Base-by-base conservation (phyloP, 2,113 vertebrate genomes). In the Hippocampus guttulatus region DNA sequence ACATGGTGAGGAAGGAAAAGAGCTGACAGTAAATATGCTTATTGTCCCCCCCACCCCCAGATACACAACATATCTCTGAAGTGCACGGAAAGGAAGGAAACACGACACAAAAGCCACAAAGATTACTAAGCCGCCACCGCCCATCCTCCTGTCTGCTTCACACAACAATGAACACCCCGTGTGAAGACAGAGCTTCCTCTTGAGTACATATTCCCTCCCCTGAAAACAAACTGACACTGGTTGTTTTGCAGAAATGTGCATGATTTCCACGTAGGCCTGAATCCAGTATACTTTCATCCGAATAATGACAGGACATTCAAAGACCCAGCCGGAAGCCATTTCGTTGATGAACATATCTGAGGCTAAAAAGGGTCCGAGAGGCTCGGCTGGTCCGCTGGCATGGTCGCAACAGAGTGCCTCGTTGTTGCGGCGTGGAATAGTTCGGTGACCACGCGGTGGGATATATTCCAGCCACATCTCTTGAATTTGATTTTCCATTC, bases 1-100 rank as follows among this genome's bases (percentile, higher is more conserved):
- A 98, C 75, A 88, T 78, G 91, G 96, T 97, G 83, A 95, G 95
- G n/a, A 80, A 65, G 38, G 25, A 72, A 68, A 45, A 49, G 23
- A 78, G 16, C n/a, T 23, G 12, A 68, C 43, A 51, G 21, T 41
- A 68, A 23, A 57, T 23, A 30, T 54, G 30, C 30, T n/a, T 25
- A 5, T 15, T 61, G 45, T 41, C 3, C 21, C 10, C 20, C 1
- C 14, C 47, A 1, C 14, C 18, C 3, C 62, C 45, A 25, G 58
- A 78, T 18, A 33, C 38, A 23, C 38, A 10, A 3, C 45, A 61
- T 52, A 33, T 73, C 73, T 69, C 62, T 67, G 57, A 75, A 75
- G 66, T 57, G 16, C 70, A 69, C 72, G 1, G 43, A 71, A 68
- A 71, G 73, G 68, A 81, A 83, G 70, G 73, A 77, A 85, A 61